A percentile compares a stretch with the other conserved stretches of the same genome.
Evolutionary conservation across 2,797 vertebrate genomes (phyloP).

Genomic region (Alauda arvensis): DNA sequence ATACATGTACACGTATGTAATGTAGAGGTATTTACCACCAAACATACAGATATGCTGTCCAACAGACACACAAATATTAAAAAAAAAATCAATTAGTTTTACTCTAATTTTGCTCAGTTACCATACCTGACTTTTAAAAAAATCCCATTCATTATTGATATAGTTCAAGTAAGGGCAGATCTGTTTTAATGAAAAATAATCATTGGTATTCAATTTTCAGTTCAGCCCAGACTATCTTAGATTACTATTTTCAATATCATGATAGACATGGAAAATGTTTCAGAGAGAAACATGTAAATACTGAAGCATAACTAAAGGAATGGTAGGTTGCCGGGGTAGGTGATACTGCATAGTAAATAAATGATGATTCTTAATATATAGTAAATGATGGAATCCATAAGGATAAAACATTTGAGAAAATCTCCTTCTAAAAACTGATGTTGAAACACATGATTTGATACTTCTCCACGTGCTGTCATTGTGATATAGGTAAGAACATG

Average conservation of each 20-base stretch:
- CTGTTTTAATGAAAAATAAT: background rate
- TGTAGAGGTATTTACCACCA: background rate
- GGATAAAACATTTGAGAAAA: background rate
- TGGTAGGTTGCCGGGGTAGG: background rate
- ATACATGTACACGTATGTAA: background rate
- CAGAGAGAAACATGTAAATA: background rate
- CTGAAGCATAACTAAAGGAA: background rate
- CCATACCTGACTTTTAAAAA: background rate
- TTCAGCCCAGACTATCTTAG: background rate
- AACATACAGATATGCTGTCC: accelerated
- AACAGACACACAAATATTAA: background rate
- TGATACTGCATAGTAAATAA: background rate
- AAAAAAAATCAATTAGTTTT: background rate
- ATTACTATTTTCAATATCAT: background rate
- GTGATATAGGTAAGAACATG: background rate
- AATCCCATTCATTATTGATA: background rate
- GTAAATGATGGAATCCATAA: background rate
- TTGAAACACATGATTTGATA: background rate
- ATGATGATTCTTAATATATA: background rate
- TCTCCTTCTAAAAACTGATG: background rate
- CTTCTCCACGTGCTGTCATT: background rate
- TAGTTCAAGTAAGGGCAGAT: background rate
- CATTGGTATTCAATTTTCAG: background rate
- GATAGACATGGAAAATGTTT: background rate
- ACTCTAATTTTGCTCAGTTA: background rate